A percentile compares a stretch with the other conserved stretches of the same genome.
Evolutionary conservation across 2,888 invertebrate species (phyloP).

Genomic region (Drosophila pullipes): DNA sequence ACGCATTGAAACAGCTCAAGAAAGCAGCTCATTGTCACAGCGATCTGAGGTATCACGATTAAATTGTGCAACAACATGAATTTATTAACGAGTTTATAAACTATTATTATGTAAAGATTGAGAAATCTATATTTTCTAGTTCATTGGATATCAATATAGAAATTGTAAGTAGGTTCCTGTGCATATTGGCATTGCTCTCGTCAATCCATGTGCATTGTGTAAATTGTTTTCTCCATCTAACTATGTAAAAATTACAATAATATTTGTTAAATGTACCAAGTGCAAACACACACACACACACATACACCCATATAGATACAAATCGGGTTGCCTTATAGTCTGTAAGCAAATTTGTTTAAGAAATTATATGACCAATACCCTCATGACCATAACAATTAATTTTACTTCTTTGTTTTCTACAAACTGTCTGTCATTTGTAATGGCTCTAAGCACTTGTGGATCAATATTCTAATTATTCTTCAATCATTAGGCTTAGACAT

Average conservation of each 20-base stretch:
- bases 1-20: constrained; percentile 24
- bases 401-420: not conserved
- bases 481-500: constrained; percentile 47
- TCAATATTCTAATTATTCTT: constrained; percentile 30
- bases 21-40: constrained; percentile 55
- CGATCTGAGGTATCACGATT: constrained; percentile 55
- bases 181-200: constrained; percentile 32
- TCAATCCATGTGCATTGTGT: constrained; percentile 62
- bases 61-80: constrained; percentile 78
- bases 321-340: constrained; percentile 77
- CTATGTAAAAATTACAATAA: constrained; percentile 50
- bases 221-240: constrained; percentile 54
- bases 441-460: constrained; percentile 27
- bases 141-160: constrained; percentile 69
- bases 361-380: constrained; percentile 47
- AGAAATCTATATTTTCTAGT: constrained; percentile 63
- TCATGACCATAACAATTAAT: constrained; percentile 38
- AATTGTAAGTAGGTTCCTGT: constrained; percentile 71
- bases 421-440: constrained; percentile 17
- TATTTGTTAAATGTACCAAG: constrained; percentile 63
- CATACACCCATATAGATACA: constrained; percentile 28
- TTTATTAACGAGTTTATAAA: constrained; percentile 80
- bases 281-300: constrained; percentile 38
- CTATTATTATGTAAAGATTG: constrained; percentile 63
- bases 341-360: constrained; percentile 62